A percentile compares a stretch with the other conserved stretches of the same genome.
Evolutionary conservation across 2,797 vertebrate genomes (phyloP).

Genomic region (Eulemur rubriventer): DNA sequence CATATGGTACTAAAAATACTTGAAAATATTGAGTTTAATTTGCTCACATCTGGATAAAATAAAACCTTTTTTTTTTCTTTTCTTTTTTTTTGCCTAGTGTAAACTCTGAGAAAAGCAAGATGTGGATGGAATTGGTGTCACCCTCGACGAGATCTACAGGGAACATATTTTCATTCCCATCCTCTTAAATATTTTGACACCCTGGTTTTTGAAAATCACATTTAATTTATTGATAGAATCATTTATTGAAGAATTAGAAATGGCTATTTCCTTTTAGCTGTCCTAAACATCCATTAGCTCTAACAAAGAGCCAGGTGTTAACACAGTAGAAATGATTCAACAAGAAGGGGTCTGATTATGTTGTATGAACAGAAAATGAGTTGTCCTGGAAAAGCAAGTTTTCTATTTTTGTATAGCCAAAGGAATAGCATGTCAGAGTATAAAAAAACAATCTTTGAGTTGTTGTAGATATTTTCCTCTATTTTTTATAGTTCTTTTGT

Average conservation of each 20-base stretch:
- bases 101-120: constrained; percentile 70
- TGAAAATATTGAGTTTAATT: constrained; percentile 65
- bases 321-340: background rate
- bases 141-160: background rate
- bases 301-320: background rate
- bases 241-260: background rate
- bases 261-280: background rate
- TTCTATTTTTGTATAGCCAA: background rate
- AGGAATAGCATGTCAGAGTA: background rate
- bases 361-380: background rate
- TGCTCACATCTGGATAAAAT: constrained; percentile 82
- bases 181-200: background rate
- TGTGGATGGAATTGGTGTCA: background rate
- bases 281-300: background rate
- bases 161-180: background rate
- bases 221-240: background rate
- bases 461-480: constrained; percentile 49
- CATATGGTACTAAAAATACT: constrained; percentile 68
- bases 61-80: constrained; percentile 64
- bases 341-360: background rate
- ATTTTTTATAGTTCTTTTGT: constrained; percentile 15
- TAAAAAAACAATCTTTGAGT: background rate
- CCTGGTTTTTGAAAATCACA: background rate
- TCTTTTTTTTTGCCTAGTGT: constrained; percentile 41
- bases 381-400: background rate